These are phyloP conservation scores for Toxostoma redivivum DNA, from an alignment of 2,113 vertebrate genomes.

Conservation along the genomic window DNA sequence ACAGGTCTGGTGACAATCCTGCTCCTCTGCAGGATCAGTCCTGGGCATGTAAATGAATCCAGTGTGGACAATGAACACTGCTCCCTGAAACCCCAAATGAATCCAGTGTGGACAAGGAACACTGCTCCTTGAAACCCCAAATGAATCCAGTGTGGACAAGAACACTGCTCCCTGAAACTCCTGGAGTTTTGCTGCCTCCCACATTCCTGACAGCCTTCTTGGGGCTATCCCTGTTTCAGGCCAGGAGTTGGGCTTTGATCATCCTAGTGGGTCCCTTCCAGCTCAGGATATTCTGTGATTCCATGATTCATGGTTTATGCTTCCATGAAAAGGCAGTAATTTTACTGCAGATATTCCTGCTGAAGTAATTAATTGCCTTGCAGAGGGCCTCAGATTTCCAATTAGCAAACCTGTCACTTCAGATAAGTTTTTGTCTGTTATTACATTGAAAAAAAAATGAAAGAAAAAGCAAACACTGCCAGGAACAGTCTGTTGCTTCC, in stretches of 20 bases:
- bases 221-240: neutral
- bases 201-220: neutral
- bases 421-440: neutral
- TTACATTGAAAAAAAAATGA: neutral
- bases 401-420: neutral
- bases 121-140: too few relatives aligned
- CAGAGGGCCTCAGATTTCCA: neutral
- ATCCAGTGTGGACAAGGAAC: too few relatives aligned
- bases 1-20: neutral
- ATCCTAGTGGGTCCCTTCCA: neutral
- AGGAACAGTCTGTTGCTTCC: neutral
- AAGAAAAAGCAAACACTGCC: neutral
- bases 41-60: neutral
- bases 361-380: neutral
- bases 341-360: neutral
- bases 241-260: neutral
- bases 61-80: neutral
- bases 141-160: too few relatives aligned
- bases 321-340: neutral
- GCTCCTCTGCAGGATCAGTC: neutral
- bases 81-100: neutral
- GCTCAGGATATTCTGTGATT: neutral
- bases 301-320: neutral
- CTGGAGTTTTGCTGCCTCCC: neutral
- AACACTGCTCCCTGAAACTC: neutral